Evolutionary conservation across 2,797 vertebrate species (phyloP).

Genomic region (Anguilla marmorata): DNA sequence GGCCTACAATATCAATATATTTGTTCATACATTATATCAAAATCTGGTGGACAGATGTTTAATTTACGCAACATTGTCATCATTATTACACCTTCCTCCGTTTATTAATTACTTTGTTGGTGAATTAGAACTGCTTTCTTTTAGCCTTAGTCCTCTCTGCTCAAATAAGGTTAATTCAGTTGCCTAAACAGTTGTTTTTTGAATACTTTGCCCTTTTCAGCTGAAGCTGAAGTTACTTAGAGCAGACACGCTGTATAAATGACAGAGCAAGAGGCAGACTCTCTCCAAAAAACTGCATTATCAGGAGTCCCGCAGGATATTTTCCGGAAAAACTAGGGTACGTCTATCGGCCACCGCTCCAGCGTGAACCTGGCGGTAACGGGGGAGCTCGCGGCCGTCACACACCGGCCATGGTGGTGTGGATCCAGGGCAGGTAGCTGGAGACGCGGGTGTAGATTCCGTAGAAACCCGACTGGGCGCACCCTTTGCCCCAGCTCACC

Average conservation of each 20-base stretch:
- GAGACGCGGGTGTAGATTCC: constrained; percentile 86
- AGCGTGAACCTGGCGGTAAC: not conserved
- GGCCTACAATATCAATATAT: not conserved
- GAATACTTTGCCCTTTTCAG: not conserved
- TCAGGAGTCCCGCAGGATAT: not conserved
- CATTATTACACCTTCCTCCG: not conserved
- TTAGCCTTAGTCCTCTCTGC: not conserved
- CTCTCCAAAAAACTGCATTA: not conserved
- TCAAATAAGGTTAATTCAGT: not conserved
- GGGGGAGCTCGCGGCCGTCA: constrained; percentile 3
- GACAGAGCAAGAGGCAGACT: not conserved
- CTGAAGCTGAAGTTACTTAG: not conserved
- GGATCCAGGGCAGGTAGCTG: constrained; percentile 80
- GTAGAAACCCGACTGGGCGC: constrained; percentile 74
- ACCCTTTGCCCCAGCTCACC: constrained; percentile 93
- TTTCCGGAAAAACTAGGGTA: not conserved
- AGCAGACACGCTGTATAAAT: too few relatives aligned
- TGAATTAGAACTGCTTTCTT: not conserved
- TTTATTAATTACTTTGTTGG: not conserved
- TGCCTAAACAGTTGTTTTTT: not conserved
- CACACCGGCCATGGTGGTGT: constrained; percentile 40
- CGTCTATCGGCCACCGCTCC: not conserved
- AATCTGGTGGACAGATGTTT: not conserved
- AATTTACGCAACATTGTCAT: not conserved
- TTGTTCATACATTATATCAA: not conserved